A percentile compares a stretch with the other conserved stretches of the same genome.
Evolutionary conservation across 2,888 invertebrate species (phyloP).

Genomic region (Amphipyra berbera): DNA sequence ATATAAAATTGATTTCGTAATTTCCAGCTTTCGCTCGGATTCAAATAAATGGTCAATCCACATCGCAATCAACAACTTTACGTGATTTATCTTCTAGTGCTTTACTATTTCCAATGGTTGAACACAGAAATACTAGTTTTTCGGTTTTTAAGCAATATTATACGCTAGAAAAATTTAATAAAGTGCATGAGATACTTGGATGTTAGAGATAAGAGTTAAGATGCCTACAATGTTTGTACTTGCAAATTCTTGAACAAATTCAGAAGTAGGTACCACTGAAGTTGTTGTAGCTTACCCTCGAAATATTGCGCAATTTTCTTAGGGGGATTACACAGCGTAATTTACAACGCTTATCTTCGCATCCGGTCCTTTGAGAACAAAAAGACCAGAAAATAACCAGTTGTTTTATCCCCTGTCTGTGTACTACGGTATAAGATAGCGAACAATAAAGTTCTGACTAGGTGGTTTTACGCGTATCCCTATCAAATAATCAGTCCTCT

Average conservation of each 20-base stretch:
- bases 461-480: too few species aligned
- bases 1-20: constrained; percentile 7
- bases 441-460: too few species aligned
- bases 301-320: constrained; percentile 22
- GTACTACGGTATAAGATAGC: too few species aligned
- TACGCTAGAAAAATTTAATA: too few species aligned
- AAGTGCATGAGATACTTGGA: too few species aligned
- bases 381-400: constrained; percentile 37
- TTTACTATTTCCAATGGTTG: constrained; percentile 19
- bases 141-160: neutral
- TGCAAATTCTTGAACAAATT: neutral
- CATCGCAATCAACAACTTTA: constrained; percentile 12
- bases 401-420: constrained; percentile 12
- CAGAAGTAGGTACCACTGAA: neutral
- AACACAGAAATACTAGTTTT: constrained; percentile 1
- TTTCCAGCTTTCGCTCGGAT: constrained; percentile 2
- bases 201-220: too few species aligned
- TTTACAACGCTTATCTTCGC: constrained; percentile 40
- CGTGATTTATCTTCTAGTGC: constrained; percentile 17
- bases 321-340: constrained; percentile 6
- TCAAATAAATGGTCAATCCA: constrained; percentile 16
- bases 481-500: too few species aligned
- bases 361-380: constrained; percentile 29
- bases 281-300: neutral
- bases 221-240: too few species aligned